Percentiles rank a stretch among this genome's conserved stretches.
Conservation (phyloP, 2,888 invertebrate genomes). For the Aspidiotus destructor region DNA sequence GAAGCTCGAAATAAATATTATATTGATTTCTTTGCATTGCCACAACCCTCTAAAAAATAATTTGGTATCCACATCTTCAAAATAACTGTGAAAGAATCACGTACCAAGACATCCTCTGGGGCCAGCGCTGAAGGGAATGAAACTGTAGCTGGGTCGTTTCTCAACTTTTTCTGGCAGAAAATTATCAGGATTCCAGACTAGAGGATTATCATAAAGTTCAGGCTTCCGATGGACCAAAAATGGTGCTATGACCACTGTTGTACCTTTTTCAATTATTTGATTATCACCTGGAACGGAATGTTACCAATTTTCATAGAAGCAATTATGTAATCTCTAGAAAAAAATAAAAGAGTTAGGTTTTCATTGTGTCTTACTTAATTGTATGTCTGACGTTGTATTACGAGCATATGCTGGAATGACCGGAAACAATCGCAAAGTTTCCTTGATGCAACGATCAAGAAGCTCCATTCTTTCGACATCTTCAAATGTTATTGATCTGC, state of each 20-base stretch:
- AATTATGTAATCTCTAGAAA: background rate
- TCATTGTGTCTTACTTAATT: slow-evolving; percentile 27
- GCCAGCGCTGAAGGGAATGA: slow-evolving; percentile 19
- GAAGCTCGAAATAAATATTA: too few relatives aligned
- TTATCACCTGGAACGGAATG: background rate
- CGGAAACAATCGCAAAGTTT: slow-evolving; percentile 36
- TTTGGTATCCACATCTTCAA: too few relatives aligned
- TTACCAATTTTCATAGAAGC: background rate
- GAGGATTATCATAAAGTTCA: slow-evolving; percentile 11
- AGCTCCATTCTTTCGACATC: slow-evolving; percentile 40
- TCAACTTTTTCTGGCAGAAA: slow-evolving; percentile 17
- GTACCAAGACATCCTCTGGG: slow-evolving; percentile 19
- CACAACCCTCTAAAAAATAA: too few relatives aligned
- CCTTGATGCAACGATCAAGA: slow-evolving; percentile 36
- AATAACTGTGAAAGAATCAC: too few relatives aligned
- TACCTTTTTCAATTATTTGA: slow-evolving; percentile 6
- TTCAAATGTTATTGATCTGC: slow-evolving; percentile 42
- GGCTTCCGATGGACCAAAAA: slow-evolving; percentile 12
- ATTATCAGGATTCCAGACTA: slow-evolving; percentile 16
- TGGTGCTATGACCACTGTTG: slow-evolving; percentile 2
- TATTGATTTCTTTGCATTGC: too few relatives aligned
- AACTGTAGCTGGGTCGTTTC: slow-evolving; percentile 12
- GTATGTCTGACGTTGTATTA: slow-evolving; percentile 35
- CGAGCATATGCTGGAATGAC: slow-evolving; percentile 34
- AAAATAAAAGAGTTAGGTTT: background rate